A percentile compares a stretch with the other conserved stretches of the same genome.
phyloP scores from a whole-genome alignment of 2,888 invertebrate genomes.

The Hypomecis punctinalis region DNA sequence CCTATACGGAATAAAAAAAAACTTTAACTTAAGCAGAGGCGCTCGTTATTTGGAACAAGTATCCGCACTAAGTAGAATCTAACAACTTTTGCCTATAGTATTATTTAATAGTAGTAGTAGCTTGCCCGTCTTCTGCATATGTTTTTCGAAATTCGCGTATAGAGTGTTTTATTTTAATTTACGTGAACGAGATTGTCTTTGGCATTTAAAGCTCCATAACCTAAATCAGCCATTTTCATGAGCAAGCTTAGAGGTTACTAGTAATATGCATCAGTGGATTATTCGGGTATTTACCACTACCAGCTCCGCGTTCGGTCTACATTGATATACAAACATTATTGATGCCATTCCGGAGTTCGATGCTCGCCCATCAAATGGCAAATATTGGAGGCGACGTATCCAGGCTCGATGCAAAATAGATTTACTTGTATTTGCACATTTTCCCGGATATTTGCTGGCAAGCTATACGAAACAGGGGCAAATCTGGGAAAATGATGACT shows the following conservation, averaged over 20 bases:
- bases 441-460: slow-evolving; percentile 45
- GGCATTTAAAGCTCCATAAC: no score
- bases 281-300: not conserved
- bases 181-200: no score
- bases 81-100: no score
- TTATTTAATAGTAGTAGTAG: no score
- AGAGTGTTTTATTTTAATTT: no score
- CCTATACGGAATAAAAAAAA: no score
- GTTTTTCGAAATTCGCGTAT: no score
- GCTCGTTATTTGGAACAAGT: no score
- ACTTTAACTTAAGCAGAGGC: no score
- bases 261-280: not conserved
- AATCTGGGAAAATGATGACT: slow-evolving; percentile 28
- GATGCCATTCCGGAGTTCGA: slow-evolving; percentile 32
- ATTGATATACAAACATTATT: slow-evolving; percentile 28
- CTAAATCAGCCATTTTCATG: not conserved
- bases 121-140: no score
- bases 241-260: not conserved
- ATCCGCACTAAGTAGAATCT: no score
- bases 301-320: slow-evolving; percentile 8
- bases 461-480: slow-evolving; percentile 28
- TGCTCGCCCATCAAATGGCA: slow-evolving; percentile 46
- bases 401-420: slow-evolving; percentile 53
- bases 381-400: slow-evolving; percentile 53
- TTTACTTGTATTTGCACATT: slow-evolving; percentile 54